Evolutionary conservation across 1,140 invertebrate species (phyloP).

Genomic region (Diprion similis): DNA sequence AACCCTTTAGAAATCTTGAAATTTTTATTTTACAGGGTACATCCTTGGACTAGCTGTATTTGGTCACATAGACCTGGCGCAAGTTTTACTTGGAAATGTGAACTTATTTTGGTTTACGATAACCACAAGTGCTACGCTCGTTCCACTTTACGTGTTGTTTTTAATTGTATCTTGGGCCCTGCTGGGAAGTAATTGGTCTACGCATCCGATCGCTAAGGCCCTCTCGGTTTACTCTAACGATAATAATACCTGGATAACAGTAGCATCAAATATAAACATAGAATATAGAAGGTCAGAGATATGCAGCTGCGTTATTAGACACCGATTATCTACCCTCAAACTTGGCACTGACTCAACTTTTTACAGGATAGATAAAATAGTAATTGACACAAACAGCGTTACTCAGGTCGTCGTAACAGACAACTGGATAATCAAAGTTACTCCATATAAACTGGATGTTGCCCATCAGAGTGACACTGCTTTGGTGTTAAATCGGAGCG

Average conservation of each 20-base stretch:
- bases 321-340: constrained; percentile 11
- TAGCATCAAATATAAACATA: constrained; percentile 77
- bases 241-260: constrained; percentile 68
- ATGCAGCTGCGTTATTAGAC: constrained; percentile 23
- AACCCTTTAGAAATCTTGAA: too few species aligned
- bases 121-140: constrained; percentile 46
- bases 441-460: constrained; percentile 76
- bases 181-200: constrained; percentile 67
- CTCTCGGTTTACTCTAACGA: constrained; percentile 70
- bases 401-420: constrained; percentile 80
- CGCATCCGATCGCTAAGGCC: constrained; percentile 78
- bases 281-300: constrained; percentile 75
- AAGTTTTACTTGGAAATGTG: constrained; percentile 50
- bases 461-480: constrained; percentile 81
- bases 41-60: constrained; percentile 64
- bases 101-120: constrained; percentile 55
- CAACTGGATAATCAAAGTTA: constrained; percentile 89
- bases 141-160: constrained; percentile 52
- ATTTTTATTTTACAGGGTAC: constrained; percentile 61
- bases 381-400: constrained; percentile 72
- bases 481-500: constrained; percentile 76
- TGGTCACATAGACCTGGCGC: constrained; percentile 55
- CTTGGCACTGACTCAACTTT: constrained; percentile 28
- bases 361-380: constrained; percentile 78
- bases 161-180: constrained; percentile 70